Evolutionary conservation across 2,888 invertebrate genomes (phyloP).

Genomic region (Cheilosia scutellata): DNA sequence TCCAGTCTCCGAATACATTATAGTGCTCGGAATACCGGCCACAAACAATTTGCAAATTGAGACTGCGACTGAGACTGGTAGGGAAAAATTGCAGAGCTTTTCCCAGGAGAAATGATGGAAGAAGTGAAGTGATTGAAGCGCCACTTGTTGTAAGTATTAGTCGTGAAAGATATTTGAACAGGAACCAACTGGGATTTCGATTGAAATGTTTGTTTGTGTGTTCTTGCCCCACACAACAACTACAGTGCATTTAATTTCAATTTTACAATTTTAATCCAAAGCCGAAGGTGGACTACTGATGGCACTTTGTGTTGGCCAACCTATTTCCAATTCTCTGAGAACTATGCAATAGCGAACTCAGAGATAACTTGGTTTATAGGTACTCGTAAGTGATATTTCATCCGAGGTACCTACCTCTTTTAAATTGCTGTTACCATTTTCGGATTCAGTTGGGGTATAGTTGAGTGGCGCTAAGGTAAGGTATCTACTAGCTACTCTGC

Average conservation of each 20-base stretch:
- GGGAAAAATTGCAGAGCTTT: slow-evolving; percentile 29
- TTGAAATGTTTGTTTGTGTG: background rate
- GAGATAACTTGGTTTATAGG: too few species aligned
- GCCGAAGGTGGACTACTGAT: background rate
- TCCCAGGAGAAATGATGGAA: slow-evolving; percentile 43
- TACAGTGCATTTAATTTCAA: slow-evolving; percentile 29
- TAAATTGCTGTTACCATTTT: too few species aligned
- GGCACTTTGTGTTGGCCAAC: too few species aligned
- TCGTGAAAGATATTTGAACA: slow-evolving; percentile 19
- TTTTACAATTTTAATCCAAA: slow-evolving; percentile 47
- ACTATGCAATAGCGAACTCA: too few species aligned
- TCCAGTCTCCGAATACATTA: slow-evolving; percentile 2
- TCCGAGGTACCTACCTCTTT: too few species aligned
- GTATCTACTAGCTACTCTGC: too few species aligned
- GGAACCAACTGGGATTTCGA: background rate
- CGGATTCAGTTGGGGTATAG: too few species aligned
- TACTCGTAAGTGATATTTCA: too few species aligned
- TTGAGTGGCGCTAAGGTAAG: too few species aligned
- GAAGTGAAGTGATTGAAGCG: slow-evolving; percentile 53
- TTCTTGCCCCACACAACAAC: background rate
- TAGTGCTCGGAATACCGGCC: slow-evolving; percentile 25
- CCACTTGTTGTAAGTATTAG: slow-evolving; percentile 42
- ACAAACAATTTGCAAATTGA: slow-evolving; percentile 69
- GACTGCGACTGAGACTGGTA: slow-evolving; percentile 34
- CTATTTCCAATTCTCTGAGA: too few species aligned